A percentile compares a stretch with the other conserved stretches of the same genome.
These are phyloP conservation scores for Artemisiospiza belli DNA, from an alignment of 2,113 vertebrate species.

Conservation along the genomic window DNA sequence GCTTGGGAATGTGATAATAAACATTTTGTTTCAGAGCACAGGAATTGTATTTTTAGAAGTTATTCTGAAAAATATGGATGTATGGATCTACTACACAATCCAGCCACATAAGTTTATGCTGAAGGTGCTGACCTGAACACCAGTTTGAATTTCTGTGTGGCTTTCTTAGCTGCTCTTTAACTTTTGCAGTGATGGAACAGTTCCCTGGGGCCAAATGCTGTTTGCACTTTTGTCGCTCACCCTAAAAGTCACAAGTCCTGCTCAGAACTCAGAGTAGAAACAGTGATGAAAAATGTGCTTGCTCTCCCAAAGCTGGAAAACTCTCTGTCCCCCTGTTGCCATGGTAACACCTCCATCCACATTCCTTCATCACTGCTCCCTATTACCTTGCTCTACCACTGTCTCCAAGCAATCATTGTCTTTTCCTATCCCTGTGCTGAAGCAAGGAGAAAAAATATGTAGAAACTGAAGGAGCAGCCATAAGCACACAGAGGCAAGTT, in stretches of 20 bases:
- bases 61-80: background rate
- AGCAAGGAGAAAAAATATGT: background rate
- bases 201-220: background rate
- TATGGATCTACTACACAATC: background rate
- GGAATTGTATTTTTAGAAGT: background rate
- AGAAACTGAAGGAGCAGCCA: background rate
- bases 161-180: background rate
- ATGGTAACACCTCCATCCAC: slow-evolving; percentile 47
- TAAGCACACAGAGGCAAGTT: background rate
- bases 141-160: background rate
- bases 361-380: slow-evolving; percentile 16
- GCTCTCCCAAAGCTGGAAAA: slow-evolving; percentile 1
- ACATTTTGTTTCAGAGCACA: background rate
- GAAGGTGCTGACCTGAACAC: background rate
- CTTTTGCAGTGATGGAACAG: background rate
- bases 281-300: background rate
- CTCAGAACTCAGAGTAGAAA: background rate
- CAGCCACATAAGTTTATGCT: background rate
- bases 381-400: background rate
- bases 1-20: background rate
- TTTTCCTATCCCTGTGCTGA: background rate
- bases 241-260: background rate
- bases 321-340: slow-evolving; percentile 30
- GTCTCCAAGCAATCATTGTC: background rate
- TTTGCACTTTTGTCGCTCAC: background rate